Base-by-base conservation (phyloP, 2,888 invertebrate genomes). In the Pseudococcus viburni region DNA sequence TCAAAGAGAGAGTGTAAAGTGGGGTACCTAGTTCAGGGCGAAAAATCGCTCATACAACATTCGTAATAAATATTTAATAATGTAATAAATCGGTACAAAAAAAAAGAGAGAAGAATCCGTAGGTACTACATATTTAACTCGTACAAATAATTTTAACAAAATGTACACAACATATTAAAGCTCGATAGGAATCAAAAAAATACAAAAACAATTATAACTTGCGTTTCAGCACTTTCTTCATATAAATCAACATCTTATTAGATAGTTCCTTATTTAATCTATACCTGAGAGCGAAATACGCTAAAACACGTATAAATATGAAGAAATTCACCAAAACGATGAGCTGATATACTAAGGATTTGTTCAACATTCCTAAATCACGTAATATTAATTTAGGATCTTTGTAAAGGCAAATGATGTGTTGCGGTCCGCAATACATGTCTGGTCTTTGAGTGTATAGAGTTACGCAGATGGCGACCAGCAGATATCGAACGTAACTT, bases 401-500 rank as follows among this genome's bases (percentile, higher is more conserved):
- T 85, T 91, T 91, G 90, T 93, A 93, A 90, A 93, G 93, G 80
- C 94, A 93, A 91, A 94, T 95, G 12, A 90, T 85, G 0, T 93
- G 90, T 89, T 93, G 92, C n/a, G 92, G 91, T 0, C 92, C 91
- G 90, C 96, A 96, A 9, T 94, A 93, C 92, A 96, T 92, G 0
- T 92, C 91, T 0, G 92, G 92, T 8, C 96, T 91, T 89, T 93
- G 92, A 89, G 94, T 94, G 89, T 96, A 93, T 0, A 95, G 92
- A 1, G 93, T 90, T 0, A 91, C 92, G 90, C 92, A 94, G 84
- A 91, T 90, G 12, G 95, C 95, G 9, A 94, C 93, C 88, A 96
- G 92, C 0, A 95, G 94, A 91, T 94, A 95, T 86, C 96, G 93
- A 22, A 96, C 92, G 91, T 94, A 96, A 0, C 94, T 94, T 3